Evolutionary conservation across 2,797 vertebrate genomes (phyloP).

Genomic region (Hippocampus kuda): DNA sequence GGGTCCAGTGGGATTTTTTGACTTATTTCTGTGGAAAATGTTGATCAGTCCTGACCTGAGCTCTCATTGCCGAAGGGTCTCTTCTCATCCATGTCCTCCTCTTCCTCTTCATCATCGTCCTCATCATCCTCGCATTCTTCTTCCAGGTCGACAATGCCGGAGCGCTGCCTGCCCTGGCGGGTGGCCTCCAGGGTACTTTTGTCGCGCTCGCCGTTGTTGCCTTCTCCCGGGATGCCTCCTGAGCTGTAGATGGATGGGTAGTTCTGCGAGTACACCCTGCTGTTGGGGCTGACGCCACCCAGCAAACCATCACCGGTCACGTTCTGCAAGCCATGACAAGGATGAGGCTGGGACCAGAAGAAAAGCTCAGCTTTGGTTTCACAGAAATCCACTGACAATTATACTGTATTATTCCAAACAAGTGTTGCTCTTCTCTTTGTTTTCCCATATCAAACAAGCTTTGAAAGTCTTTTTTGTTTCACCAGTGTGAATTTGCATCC

Average conservation of each 20-base stretch:
- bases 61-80: constrained; percentile 56
- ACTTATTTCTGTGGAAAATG: not conserved
- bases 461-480: no score
- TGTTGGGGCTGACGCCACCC: constrained; percentile 53
- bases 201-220: constrained; percentile 51
- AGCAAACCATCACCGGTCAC: constrained; percentile 46
- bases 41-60: constrained; percentile 46
- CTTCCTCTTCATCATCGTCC: constrained; percentile 54
- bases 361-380: no score
- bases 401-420: no score
- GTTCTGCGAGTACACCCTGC: constrained; percentile 70
- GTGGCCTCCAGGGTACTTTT: constrained; percentile 36
- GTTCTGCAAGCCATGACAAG: constrained; percentile 36
- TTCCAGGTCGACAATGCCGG: constrained; percentile 55
- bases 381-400: no score
- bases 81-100: constrained; percentile 65
- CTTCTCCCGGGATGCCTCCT: constrained; percentile 18
- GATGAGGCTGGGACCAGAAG: not conserved
- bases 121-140: constrained; percentile 70
- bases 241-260: constrained; percentile 76
- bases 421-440: no score
- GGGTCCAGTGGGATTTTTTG: not conserved
- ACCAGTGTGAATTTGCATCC: no score
- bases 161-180: constrained; percentile 41
- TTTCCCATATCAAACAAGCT: no score